Base-by-base conservation (phyloP, 2,113 vertebrate genomes). In the Caracal caracal region DNA sequence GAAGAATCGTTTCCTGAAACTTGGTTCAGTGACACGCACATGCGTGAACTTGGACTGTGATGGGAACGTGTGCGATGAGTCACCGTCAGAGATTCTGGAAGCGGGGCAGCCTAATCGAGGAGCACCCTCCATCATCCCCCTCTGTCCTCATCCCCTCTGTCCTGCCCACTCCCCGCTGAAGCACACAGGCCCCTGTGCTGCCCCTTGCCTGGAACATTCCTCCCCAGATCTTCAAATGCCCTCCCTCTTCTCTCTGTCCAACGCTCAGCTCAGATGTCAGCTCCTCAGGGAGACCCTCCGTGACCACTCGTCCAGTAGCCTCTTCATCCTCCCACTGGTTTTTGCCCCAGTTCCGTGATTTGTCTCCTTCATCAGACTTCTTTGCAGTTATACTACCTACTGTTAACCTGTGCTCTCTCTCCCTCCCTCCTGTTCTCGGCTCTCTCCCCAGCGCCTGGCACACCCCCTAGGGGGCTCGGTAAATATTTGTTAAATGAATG, bases 1-100 rank as follows among this genome's bases (percentile, higher is more conserved):
- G 85, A 95, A 95, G 88, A 71, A n/a, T 4, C 4, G 0, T 35
- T 86, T 94, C 93, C 88, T 90, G 71, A 76, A 94, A 87, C n/a
- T 56, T 33, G 65, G 66, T 90, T 91, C 91, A 93, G 11, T 66
- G 24, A 76, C 26, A 66, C 12, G 10, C 1, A 0, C 43, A 65
- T 33, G 28, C n/a, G 0, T 13, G 37, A 68, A n/a, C 75, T 33
- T 30, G 51, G 87, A 30, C 0, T 2, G 5, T 15, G 16, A 4
- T 15, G 9, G 79, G n/a, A 63, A 89, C 8, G 7, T 15, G 49
- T 24, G 28, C 70, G 49, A 4, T 40, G 82, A 78, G 61, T 95
- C 79, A 37, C 2, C 28, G 37, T 35, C 37, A 65, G 40, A 93
- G n/a, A 33, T 4, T 33, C 2, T 11, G 40, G 56, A 35, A 79